Conservation (phyloP, 53 echinoderm and acorn worm genomes). For the Luidia sarsii region DNA sequence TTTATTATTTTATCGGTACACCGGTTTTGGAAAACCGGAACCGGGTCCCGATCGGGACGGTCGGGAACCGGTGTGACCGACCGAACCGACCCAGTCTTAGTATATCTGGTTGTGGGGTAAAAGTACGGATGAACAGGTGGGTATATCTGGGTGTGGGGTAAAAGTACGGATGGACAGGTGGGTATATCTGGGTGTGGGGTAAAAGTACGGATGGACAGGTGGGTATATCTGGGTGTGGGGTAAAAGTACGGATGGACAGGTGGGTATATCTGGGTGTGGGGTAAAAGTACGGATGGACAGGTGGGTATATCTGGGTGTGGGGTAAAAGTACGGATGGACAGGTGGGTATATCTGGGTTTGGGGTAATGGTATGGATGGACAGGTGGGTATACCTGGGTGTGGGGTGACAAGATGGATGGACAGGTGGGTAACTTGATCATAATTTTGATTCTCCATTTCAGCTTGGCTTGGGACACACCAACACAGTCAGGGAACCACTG, state of each 20-base stretch:
- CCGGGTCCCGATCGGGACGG: too few species aligned
- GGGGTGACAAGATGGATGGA: neutral
- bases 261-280: conserved; percentile 99
- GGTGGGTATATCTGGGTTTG: conserved; percentile 97
- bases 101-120: conserved; percentile 99
- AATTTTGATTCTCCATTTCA: neutral
- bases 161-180: conserved; percentile 95
- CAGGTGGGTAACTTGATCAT: neutral
- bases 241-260: conserved; percentile 93
- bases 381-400: conserved; percentile 37
- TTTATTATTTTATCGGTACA: too few species aligned
- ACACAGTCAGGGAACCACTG: conserved; percentile 84
- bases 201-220: too few species aligned
- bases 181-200: too few species aligned
- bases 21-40: too few species aligned
- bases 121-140: conserved; percentile 96
- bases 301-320: conserved; percentile 98
- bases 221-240: conserved; percentile 99
- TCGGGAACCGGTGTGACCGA: too few species aligned
- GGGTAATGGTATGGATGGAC: conserved; percentile 96
- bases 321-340: conserved; percentile 96
- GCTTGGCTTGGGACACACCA: conserved; percentile 92
- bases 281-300: conserved; percentile 95
- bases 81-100: too few species aligned
- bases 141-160: conserved; percentile 98